These are phyloP conservation scores for Chaetops frenatus DNA, from an alignment of 2,113 vertebrate genomes.

Conservation along the genomic window DNA sequence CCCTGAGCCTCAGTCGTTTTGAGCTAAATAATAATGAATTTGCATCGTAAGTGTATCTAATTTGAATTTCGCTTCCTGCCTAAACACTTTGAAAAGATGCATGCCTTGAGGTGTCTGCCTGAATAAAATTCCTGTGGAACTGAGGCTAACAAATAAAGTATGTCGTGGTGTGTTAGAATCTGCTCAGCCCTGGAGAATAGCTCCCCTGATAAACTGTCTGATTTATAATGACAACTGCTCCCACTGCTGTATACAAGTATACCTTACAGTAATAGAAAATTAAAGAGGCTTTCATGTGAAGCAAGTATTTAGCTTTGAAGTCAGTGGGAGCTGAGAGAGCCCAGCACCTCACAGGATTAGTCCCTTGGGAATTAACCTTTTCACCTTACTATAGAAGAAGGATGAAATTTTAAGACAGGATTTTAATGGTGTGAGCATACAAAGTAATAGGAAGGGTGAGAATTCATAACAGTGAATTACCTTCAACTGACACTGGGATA, in stretches of 20 bases:
- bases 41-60: slow-evolving; percentile 62
- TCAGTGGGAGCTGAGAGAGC: slow-evolving; percentile 21
- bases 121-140: slow-evolving; percentile 50
- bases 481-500: neutral
- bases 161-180: slow-evolving; percentile 55
- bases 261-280: slow-evolving; percentile 67
- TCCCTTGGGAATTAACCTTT: slow-evolving; percentile 62
- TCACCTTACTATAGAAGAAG: slow-evolving; percentile 43
- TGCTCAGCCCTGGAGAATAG: slow-evolving; percentile 35
- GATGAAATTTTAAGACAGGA: slow-evolving; percentile 28
- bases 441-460: neutral
- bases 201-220: slow-evolving; percentile 43
- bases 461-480: neutral
- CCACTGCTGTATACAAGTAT: slow-evolving; percentile 65
- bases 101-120: slow-evolving; percentile 58
- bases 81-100: slow-evolving; percentile 58
- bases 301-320: slow-evolving; percentile 65
- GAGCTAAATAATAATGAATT: slow-evolving; percentile 61
- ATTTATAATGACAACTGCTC: slow-evolving; percentile 59
- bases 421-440: neutral
- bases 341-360: slow-evolving; percentile 50
- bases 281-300: slow-evolving; percentile 68
- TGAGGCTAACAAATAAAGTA: slow-evolving; percentile 59
- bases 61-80: slow-evolving; percentile 67
- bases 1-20: slow-evolving; percentile 29